Evolutionary conservation across 2,113 vertebrate genomes (phyloP).

Genomic region (Nematolebias whitei): DNA sequence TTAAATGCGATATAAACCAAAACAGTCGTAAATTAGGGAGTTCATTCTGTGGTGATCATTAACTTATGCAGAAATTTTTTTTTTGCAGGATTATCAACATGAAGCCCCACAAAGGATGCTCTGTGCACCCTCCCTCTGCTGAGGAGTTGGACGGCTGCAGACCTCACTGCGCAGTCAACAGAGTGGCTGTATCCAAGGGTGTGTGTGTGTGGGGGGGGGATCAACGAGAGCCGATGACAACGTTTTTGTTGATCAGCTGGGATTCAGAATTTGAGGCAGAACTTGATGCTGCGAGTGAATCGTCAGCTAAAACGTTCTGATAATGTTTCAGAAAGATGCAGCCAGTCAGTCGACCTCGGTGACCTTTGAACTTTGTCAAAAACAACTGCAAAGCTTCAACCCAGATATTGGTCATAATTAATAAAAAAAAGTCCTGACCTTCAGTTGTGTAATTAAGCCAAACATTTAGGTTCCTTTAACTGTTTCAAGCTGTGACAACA

Average conservation of each 20-base stretch:
- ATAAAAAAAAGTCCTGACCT: too few species aligned
- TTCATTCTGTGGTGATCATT: too few species aligned
- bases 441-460: too few species aligned
- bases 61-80: not conserved
- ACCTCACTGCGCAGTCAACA: conserved; percentile 28
- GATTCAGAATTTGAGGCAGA: conserved; percentile 51
- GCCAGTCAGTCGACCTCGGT: not conserved
- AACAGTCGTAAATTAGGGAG: too few species aligned
- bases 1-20: too few species aligned
- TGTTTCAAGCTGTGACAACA: too few species aligned
- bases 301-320: conserved; percentile 25
- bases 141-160: conserved; percentile 37
- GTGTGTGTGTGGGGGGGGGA: conserved; percentile 3
- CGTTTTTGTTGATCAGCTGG: conserved; percentile 36
- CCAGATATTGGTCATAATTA: too few species aligned
- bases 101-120: not conserved
- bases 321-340: conserved; percentile 12
- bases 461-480: too few species aligned
- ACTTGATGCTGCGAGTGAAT: conserved; percentile 57
- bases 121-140: conserved; percentile 15
- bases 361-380: not conserved
- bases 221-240: conserved; percentile 64
- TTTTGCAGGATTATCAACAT: not conserved
- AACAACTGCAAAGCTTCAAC: too few species aligned
- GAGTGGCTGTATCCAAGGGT: conserved; percentile 30